Conservation (phyloP, 2,888 invertebrate genomes). For the Yponomeuta evonymella region DNA sequence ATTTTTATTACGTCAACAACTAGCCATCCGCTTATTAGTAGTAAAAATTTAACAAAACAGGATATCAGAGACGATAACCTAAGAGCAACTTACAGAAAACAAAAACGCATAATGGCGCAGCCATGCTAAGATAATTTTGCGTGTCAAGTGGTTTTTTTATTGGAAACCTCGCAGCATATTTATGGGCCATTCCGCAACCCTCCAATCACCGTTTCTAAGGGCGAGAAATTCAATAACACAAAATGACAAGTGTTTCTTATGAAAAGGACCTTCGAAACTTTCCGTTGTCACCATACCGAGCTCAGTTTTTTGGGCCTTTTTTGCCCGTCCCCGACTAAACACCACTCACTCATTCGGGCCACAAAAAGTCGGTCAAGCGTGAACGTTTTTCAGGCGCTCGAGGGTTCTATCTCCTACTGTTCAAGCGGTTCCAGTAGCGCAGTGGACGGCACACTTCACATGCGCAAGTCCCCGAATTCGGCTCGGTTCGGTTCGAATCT, state of each 20-base stretch:
- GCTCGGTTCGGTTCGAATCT: too few relatives aligned
- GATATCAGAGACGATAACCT: too few relatives aligned
- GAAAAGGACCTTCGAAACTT: slow-evolving; percentile 49
- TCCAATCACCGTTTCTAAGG: slow-evolving; percentile 34
- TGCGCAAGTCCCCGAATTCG: too few relatives aligned
- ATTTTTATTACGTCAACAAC: too few relatives aligned
- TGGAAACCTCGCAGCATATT: slow-evolving; percentile 41
- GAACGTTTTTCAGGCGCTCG: not conserved
- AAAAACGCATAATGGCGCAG: slow-evolving; percentile 5
- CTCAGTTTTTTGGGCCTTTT: slow-evolving; percentile 41
- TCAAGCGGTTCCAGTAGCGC: too few relatives aligned
- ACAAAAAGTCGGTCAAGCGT: slow-evolving; percentile 30
- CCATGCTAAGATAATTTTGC: slow-evolving; percentile 26
- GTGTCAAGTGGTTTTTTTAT: slow-evolving; percentile 52
- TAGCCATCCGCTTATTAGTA: too few relatives aligned
- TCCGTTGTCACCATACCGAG: slow-evolving; percentile 57
- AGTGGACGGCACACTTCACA: too few relatives aligned
- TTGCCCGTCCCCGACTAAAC: slow-evolving; percentile 56
- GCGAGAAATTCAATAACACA: slow-evolving; percentile 60
- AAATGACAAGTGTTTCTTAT: slow-evolving; percentile 50
- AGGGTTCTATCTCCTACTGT: not conserved
- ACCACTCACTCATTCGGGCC: slow-evolving; percentile 47
- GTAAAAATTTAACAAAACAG: too few relatives aligned
- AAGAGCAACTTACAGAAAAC: not conserved
- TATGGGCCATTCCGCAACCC: slow-evolving; percentile 51